Base-by-base conservation (phyloP, 2,113 vertebrate species). In the human region DNA sequence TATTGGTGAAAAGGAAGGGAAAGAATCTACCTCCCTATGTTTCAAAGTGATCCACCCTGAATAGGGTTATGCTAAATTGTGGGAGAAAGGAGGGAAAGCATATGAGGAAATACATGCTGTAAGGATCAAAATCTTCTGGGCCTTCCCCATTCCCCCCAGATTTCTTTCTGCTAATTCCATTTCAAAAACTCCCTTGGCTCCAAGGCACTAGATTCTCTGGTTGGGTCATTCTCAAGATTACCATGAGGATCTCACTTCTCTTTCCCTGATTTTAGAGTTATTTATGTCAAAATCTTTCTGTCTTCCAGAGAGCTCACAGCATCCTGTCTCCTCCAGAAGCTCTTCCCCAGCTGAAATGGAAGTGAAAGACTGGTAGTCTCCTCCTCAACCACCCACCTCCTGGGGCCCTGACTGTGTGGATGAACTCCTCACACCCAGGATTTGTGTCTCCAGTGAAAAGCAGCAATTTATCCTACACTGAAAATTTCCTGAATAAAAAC, bases 121-220 rank as follows among this genome's bases (percentile, higher is more conserved):
- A 87, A 91, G 43, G 79, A 73, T 83, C 52, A 94, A 93, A 97
- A 92, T 89, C 85, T 93, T 87, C 95, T 93, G 92, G 96, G 70
- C 43, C 97, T 96, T 97, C 84, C 96, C 93, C 38, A 83, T 64
- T 79, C 84, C 38, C 45, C 64, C 75, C 91, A 80, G 93, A 75
- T 83, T 90, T 93, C n/a, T 96, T 92, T 94, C 79, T 95, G 96
- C 75, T 93, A 68, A 97, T 93, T 93, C 82, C 83, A 61, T 90
- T 92, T 92, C 89, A 95, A 38, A 98, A 96, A 90, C 50, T 79
- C 96, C 94, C 96, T 93, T 76, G 86, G 35, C 95, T 97, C 50
- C 45, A 91, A 93, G 94, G 45, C 78, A 68, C 68, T 83, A 83
- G 75, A 78, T 75, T 97, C 95, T 84, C 92, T 96, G 92, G 10